Conservation (phyloP, 2,888 invertebrate genomes). For the Cosmia pyralina region DNA sequence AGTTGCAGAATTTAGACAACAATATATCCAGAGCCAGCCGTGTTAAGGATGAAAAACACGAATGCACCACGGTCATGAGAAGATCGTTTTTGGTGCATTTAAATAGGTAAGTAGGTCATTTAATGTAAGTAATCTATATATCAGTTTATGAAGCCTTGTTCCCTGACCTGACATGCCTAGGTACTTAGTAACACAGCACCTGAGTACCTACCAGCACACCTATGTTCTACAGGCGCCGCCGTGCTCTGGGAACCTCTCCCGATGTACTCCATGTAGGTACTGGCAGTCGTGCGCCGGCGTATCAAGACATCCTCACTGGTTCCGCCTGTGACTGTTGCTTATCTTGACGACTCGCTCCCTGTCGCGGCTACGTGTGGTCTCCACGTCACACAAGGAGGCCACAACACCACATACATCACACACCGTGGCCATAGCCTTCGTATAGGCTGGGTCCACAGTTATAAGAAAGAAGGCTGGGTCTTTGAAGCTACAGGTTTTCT, state of each 20-base stretch:
- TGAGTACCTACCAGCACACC: background rate
- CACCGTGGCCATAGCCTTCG: too few relatives aligned
- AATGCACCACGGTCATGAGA: too few relatives aligned
- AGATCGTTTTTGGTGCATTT: background rate
- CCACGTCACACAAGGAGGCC: background rate
- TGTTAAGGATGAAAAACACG: background rate
- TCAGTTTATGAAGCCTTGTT: background rate
- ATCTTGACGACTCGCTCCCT: slow-evolving; percentile 45
- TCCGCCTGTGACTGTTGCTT: slow-evolving; percentile 23
- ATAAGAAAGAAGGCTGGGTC: too few relatives aligned
- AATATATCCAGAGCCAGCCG: background rate
- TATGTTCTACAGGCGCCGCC: background rate
- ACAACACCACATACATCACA: background rate
- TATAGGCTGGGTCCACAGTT: too few relatives aligned
- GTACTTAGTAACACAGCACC: background rate
- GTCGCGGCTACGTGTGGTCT: slow-evolving; percentile 45
- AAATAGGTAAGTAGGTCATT: background rate
- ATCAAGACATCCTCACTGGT: slow-evolving; percentile 27
- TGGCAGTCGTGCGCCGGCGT: slow-evolving; percentile 22
- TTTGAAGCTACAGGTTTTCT: too few relatives aligned
- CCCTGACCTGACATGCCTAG: background rate
- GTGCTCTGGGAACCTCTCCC: slow-evolving; percentile 12
- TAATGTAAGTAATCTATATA: background rate
- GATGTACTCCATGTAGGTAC: background rate
- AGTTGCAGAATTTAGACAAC: background rate